Evolutionary conservation across 2,797 vertebrate genomes (phyloP).

Genomic region (Thalassophryne amazonica): DNA sequence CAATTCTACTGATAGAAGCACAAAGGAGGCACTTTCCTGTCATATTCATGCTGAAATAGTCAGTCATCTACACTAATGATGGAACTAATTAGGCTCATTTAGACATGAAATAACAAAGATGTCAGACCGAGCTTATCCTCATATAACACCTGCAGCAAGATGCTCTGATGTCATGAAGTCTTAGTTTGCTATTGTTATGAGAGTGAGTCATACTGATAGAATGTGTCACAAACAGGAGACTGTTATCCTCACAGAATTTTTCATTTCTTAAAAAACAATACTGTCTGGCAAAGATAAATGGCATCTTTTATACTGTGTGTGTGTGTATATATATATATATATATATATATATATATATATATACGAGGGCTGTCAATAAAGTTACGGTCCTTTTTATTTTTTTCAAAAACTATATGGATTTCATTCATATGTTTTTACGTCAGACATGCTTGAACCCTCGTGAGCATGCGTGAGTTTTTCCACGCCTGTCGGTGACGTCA

Average conservation of each 20-base stretch:
- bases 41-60: background rate
- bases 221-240: constrained; percentile 3
- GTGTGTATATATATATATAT: too few species aligned
- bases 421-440: too few species aligned
- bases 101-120: background rate
- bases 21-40: background rate
- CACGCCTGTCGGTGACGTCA: too few species aligned
- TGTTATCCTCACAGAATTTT: constrained; percentile 18
- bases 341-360: too few species aligned
- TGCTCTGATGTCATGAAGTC: background rate
- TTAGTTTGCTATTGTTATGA: background rate
- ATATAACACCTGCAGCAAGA: background rate
- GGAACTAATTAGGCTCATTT: constrained; percentile 7
- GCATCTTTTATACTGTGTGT: background rate
- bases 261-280: constrained; percentile 7
- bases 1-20: too few species aligned
- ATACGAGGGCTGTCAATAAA: too few species aligned
- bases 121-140: background rate
- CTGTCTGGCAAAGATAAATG: constrained; percentile 62
- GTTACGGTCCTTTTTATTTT: too few species aligned
- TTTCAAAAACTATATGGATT: too few species aligned
- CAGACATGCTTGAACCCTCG: too few species aligned
- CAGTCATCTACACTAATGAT: background rate
- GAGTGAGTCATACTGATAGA: background rate
- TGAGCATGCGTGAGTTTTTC: too few species aligned